Base-by-base conservation (phyloP, 2,888 invertebrate genomes). In the Heteromurus nitidus region DNA sequence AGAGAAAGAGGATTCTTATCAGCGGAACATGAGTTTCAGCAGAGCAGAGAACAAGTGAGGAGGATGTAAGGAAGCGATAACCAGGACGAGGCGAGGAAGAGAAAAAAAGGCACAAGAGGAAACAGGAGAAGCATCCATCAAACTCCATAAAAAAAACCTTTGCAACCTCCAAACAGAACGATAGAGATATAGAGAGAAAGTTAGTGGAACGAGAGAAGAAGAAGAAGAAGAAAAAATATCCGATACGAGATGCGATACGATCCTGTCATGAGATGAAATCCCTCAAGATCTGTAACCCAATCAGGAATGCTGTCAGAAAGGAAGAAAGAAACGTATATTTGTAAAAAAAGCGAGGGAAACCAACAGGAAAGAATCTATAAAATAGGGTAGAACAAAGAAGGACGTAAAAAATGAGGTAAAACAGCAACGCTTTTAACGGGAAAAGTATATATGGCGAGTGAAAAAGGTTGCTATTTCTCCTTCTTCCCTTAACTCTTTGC, bases 271-370 rank as follows among this genome's bases (percentile, higher is more conserved):
- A 65, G 55, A 75, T 75, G 55, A 75, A 75, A 75, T 75, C 74
- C 74, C 74, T 55, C 50, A 50, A 55, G 74, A 75, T 75, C 53
- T 75, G 55, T 67, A 75, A 75, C 74, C 74, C 65, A 75, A 75
- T 75, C 74, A 75, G 64, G 74, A 65, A 65, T 64, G 42, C 55
- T 75, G 64, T 75, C 74, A 75, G 65, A 65, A 67, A 36, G 42
- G 53, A 47, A 47, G 3, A 16, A 53, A 53, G 9, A 53, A 22
- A 53, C 22, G 20, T 53, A 20, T 53, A 53, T 47, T 47, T 3
- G 47, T 47, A n/a, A 36, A 9, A 47, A 47, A 47, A 47, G 36
- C 36, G 36, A n/a, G 47, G n/a, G 47, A 5, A 47, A 47, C 47
- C 47, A 47, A 47, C 47, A 16, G 3, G 47, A 47, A n/a, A 16